Evolutionary conservation across 2,797 vertebrate species (phyloP).

Genomic region (Liasis olivaceus): DNA sequence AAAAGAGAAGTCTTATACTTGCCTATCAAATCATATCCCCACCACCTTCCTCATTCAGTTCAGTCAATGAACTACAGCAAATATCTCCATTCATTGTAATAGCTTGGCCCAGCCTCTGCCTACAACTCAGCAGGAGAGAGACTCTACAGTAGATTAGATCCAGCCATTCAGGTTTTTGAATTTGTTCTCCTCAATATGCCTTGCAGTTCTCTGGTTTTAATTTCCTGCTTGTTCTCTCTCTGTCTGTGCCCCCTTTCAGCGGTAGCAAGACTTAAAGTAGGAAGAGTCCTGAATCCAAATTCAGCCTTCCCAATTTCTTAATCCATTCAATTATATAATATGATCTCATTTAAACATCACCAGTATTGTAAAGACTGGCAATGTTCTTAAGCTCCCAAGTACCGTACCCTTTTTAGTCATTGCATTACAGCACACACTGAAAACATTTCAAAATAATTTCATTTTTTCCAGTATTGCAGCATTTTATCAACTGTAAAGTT

Average conservation of each 20-base stretch:
- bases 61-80: not conserved
- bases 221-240: not conserved
- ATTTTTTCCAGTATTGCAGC: too few species aligned
- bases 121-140: not conserved
- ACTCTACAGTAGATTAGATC: not conserved
- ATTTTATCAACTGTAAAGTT: not conserved
- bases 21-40: not conserved
- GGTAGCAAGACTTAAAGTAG: not conserved
- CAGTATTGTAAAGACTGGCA: not conserved
- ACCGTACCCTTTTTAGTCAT: too few species aligned
- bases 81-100: not conserved
- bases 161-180: not conserved
- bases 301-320: not conserved
- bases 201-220: not conserved
- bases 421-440: not conserved
- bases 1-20: not conserved
- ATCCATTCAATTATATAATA: not conserved
- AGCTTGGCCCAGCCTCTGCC: not conserved
- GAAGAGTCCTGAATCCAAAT: not conserved
- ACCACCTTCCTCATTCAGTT: not conserved
- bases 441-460: not conserved
- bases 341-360: not conserved
- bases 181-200: not conserved
- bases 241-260: not conserved
- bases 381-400: not conserved